phyloP scores from a whole-genome alignment of 2,797 vertebrate genomes.

The Acrossocheilus wenchowensis region DNA sequence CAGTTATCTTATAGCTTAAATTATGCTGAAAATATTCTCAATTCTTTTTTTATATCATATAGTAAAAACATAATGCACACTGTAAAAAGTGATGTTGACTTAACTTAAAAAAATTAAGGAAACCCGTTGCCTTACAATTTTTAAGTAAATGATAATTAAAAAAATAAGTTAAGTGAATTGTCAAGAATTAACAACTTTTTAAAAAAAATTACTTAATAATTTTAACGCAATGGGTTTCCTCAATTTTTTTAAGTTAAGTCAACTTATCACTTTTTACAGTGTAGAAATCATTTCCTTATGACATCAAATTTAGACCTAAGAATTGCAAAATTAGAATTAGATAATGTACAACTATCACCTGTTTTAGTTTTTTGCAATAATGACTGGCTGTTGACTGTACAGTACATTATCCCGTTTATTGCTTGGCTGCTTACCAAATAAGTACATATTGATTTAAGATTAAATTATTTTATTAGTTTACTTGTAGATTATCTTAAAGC shows the following conservation, averaged over 20 bases:
- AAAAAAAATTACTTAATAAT: no score
- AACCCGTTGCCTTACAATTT: no score
- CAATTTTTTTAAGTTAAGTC: no score
- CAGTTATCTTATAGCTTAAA: background rate
- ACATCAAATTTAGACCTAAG: background rate
- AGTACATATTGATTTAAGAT: constrained; percentile 10
- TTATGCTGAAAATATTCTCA: background rate
- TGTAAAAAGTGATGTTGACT: no score
- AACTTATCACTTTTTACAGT: no score
- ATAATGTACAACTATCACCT: background rate
- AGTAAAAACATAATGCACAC: background rate
- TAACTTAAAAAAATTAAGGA: no score
- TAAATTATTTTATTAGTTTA: background rate
- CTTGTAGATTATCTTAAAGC: constrained; percentile 1
- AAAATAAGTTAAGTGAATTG: no score
- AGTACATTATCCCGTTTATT: background rate
- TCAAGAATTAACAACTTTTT: no score
- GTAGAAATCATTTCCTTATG: background rate
- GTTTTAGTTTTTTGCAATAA: background rate
- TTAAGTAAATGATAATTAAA: no score
- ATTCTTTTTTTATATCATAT: no score
- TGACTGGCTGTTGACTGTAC: background rate
- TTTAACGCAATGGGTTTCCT: no score
- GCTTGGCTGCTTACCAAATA: background rate
- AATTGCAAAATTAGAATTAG: background rate